These are phyloP conservation scores for Onychostruthus taczanowskii DNA, from an alignment of 2,113 vertebrate species.

Conservation along the genomic window DNA sequence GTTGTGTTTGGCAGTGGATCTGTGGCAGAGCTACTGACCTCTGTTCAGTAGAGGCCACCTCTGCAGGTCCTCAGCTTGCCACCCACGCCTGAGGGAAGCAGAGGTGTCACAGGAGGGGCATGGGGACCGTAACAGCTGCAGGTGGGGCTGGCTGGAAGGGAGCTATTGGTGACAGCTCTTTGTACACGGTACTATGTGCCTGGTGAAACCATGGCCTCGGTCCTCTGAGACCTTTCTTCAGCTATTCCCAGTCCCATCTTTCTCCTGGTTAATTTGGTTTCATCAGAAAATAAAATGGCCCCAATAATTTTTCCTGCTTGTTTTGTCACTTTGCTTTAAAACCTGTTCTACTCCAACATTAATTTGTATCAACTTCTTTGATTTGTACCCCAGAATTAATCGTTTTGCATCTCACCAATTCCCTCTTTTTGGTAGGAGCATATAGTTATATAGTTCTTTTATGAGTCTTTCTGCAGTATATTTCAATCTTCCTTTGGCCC, in stretches of 20 bases:
- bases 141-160: not conserved
- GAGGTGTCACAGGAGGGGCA: not conserved
- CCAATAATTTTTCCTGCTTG: not conserved
- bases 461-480: not conserved
- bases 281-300: not conserved
- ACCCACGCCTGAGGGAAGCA: accelerated
- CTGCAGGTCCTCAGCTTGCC: not conserved
- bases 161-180: not conserved
- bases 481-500: not conserved
- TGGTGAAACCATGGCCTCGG: not conserved
- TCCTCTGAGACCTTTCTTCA: not conserved
- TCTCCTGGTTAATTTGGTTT: not conserved
- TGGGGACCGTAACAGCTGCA: accelerated
- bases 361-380: not conserved
- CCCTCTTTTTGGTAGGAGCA: not conserved
- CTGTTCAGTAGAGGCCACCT: not conserved
- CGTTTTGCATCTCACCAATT: not conserved
- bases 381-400: not conserved
- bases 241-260: not conserved
- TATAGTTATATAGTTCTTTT: not conserved
- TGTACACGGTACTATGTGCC: accelerated
- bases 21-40: not conserved
- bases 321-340: not conserved
- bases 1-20: not conserved
- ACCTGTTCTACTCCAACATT: not conserved